Evolutionary conservation across 2,113 vertebrate species (phyloP).

Genomic region (Himantopus leucocephalus): DNA sequence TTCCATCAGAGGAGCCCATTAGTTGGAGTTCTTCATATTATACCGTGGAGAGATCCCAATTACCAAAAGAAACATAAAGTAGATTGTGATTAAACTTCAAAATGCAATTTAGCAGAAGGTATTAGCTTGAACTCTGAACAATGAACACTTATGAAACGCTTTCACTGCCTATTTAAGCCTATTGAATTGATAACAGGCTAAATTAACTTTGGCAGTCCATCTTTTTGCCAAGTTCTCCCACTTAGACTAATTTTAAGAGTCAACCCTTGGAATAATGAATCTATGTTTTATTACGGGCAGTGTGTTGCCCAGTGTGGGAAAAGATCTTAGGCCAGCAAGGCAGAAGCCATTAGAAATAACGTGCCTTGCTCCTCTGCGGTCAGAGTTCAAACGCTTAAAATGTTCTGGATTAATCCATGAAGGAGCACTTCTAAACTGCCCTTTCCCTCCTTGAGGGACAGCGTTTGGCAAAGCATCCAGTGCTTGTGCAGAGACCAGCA

Average conservation of each 20-base stretch:
- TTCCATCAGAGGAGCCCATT: slow-evolving; percentile 27
- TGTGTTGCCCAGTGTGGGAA: background rate
- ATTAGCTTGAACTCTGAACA: slow-evolving; percentile 63
- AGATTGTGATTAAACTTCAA: slow-evolving; percentile 66
- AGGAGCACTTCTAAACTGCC: background rate
- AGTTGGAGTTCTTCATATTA: slow-evolving; percentile 13
- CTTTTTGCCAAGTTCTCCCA: slow-evolving; percentile 49
- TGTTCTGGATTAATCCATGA: background rate
- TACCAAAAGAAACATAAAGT: slow-evolving; percentile 59
- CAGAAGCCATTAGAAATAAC: background rate
- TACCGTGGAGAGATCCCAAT: slow-evolving; percentile 46
- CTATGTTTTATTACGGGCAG: slow-evolving; percentile 25
- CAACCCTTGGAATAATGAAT: slow-evolving; percentile 36
- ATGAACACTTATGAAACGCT: slow-evolving; percentile 58
- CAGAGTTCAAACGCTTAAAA: background rate
- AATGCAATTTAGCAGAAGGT: slow-evolving; percentile 70
- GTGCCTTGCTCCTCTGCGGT: background rate
- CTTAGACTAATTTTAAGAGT: slow-evolving; percentile 43
- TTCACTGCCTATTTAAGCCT: slow-evolving; percentile 61
- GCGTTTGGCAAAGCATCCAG: background rate
- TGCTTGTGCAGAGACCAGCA: background rate
- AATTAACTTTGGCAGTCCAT: slow-evolving; percentile 64
- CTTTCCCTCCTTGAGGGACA: background rate
- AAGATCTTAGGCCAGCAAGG: background rate
- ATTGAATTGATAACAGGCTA: slow-evolving; percentile 67